Conservation (phyloP, 2,113 vertebrate genomes). For the Rhineura floridana region DNA sequence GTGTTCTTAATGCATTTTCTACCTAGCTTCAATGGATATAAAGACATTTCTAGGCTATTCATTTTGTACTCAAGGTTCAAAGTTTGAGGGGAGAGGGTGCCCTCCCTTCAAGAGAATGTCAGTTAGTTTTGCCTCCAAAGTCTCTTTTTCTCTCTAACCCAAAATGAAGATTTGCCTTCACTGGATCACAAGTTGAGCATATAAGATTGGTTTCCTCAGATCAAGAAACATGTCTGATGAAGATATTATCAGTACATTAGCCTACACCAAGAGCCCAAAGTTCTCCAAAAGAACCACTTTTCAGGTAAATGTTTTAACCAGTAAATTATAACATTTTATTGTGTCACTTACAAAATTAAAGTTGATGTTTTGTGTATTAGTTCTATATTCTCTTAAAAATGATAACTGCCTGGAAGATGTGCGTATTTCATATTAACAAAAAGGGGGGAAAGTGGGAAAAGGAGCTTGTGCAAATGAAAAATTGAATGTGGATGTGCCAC, state of each 20-base stretch:
- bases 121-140: not conserved
- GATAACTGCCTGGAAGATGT: not conserved
- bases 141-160: not conserved
- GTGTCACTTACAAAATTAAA: not conserved
- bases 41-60: not conserved
- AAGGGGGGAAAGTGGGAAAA: not conserved
- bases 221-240: constrained; percentile 68
- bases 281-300: constrained; percentile 84
- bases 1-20: not conserved
- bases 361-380: not conserved
- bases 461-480: not conserved
- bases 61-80: not conserved
- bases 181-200: constrained; percentile 3
- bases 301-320: constrained; percentile 77
- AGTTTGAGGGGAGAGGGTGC: not conserved
- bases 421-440: not conserved
- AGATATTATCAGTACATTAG: constrained; percentile 75
- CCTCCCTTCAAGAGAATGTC: no score
- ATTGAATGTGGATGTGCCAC: not conserved
- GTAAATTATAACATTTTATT: constrained; percentile 16
- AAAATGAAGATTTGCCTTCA: not conserved
- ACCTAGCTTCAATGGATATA: not conserved
- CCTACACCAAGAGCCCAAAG: constrained; percentile 84
- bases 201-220: not conserved
- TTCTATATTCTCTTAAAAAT: not conserved